Percentiles rank a stretch among this genome's conserved stretches.
Evolutionary conservation across 2,797 vertebrate species (phyloP).

Genomic region (Neomorphus geoffroyi): DNA sequence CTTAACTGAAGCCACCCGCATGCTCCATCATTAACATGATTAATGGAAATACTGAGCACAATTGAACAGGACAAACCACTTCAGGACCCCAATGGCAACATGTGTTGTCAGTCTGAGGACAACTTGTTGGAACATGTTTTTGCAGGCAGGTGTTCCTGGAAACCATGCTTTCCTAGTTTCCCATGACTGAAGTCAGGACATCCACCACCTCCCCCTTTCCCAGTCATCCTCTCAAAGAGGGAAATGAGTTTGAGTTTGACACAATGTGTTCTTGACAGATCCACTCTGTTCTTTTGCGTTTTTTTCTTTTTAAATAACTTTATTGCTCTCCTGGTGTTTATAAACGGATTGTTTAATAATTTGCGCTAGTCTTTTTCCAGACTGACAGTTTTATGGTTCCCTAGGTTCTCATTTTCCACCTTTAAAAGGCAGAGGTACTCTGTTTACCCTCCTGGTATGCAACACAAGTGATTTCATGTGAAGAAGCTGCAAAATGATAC

Average conservation of each 20-base stretch:
- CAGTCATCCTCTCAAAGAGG: background rate
- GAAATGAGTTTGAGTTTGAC: slow-evolving; percentile 19
- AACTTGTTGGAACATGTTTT: background rate
- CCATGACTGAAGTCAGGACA: slow-evolving; percentile 14
- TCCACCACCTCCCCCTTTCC: background rate
- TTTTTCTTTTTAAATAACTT: background rate
- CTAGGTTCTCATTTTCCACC: slow-evolving; percentile 17
- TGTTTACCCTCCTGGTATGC: background rate
- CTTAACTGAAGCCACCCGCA: background rate
- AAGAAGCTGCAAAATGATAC: background rate
- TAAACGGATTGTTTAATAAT: slow-evolving; percentile 49
- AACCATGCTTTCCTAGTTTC: background rate
- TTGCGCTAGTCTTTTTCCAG: background rate
- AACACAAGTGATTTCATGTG: background rate
- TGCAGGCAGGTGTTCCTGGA: background rate
- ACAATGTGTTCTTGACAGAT: background rate
- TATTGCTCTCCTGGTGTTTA: slow-evolving; percentile 16
- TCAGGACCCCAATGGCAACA: background rate
- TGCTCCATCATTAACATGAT: background rate
- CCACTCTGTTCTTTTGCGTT: background rate
- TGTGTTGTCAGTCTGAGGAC: background rate
- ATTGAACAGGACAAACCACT: fast-evolving
- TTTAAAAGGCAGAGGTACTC: background rate
- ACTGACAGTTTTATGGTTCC: slow-evolving; percentile 5
- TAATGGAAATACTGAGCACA: background rate